Conservation (phyloP, 2,888 invertebrate species). For the Meta bourneti region DNA sequence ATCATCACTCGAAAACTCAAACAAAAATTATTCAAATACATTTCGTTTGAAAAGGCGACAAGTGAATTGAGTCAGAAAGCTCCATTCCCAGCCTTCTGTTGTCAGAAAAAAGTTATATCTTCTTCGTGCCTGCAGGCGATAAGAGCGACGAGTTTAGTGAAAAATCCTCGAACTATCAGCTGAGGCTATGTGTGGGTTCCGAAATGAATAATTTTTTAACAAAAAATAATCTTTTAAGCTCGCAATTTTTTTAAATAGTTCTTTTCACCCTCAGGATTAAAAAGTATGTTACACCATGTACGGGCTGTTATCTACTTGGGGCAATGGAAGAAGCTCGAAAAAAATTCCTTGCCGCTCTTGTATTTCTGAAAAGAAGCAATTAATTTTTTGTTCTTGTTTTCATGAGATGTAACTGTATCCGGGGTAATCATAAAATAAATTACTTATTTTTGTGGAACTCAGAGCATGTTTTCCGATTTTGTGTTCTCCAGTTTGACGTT, state of each 20-base stretch:
- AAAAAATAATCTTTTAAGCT: slow-evolving; percentile 57
- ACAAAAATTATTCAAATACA: neutral
- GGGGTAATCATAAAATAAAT: slow-evolving; percentile 31
- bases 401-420: slow-evolving; percentile 39
- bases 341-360: slow-evolving; percentile 17
- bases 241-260: slow-evolving; percentile 36
- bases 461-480: neutral
- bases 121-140: slow-evolving; percentile 29
- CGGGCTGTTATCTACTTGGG: slow-evolving; percentile 20
- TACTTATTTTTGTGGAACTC: slow-evolving; percentile 28
- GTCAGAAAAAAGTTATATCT: neutral
- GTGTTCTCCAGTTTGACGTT: neutral
- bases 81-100: slow-evolving; percentile 4
- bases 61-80: slow-evolving; percentile 21
- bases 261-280: slow-evolving; percentile 8
- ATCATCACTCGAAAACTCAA: neutral
- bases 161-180: slow-evolving; percentile 26
- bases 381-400: slow-evolving; percentile 41
- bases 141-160: slow-evolving; percentile 18
- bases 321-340: slow-evolving; percentile 5
- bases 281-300: slow-evolving; percentile 43
- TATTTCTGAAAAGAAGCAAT: slow-evolving; percentile 54
- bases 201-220: slow-evolving; percentile 34
- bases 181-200: neutral
- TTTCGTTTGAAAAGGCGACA: neutral